These are phyloP conservation scores for Neodon shergylaensis DNA, from an alignment of 2,113 vertebrate genomes.

Conservation along the genomic window DNA sequence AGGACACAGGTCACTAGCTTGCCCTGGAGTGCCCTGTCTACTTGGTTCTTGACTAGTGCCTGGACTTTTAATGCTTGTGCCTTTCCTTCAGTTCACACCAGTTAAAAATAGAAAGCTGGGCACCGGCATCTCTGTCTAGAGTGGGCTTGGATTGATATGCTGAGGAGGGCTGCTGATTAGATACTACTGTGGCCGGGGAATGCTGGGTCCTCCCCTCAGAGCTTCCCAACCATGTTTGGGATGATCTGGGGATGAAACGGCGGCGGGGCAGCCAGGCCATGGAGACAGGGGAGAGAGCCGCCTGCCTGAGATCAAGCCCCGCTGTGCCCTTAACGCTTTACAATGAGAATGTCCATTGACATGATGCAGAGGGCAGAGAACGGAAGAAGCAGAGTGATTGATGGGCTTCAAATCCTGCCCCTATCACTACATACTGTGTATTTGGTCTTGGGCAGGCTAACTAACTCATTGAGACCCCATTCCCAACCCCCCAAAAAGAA, in stretches of 20 bases:
- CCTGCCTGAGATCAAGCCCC: neutral
- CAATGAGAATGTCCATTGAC: neutral
- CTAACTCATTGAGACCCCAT: neutral
- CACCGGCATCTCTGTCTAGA: constrained; percentile 79
- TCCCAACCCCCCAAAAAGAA: neutral
- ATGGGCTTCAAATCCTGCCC: neutral
- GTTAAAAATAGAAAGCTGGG: constrained; percentile 86
- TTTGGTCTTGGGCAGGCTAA: neutral
- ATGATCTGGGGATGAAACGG: neutral
- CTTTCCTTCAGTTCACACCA: constrained; percentile 71
- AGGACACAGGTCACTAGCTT: constrained; percentile 70
- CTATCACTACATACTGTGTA: neutral
- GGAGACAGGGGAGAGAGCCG: neutral
- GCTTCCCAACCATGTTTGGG: constrained; percentile 71
- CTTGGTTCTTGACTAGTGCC: constrained; percentile 62
- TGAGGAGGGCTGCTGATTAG: constrained; percentile 79
- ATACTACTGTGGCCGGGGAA: constrained; percentile 51
- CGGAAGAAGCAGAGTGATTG: neutral
- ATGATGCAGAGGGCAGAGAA: neutral
- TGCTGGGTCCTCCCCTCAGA: constrained; percentile 54
- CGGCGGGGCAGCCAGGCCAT: neutral
- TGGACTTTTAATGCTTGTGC: constrained; percentile 65
- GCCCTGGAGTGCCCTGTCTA: constrained; percentile 69
- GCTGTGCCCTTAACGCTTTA: neutral
- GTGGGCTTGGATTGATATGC: constrained; percentile 84